Percentiles rank a stretch among this genome's conserved stretches.
Evolutionary conservation across 1,140 invertebrate genomes (phyloP).

Genomic region (Mycetomoellerius zeteki): DNA sequence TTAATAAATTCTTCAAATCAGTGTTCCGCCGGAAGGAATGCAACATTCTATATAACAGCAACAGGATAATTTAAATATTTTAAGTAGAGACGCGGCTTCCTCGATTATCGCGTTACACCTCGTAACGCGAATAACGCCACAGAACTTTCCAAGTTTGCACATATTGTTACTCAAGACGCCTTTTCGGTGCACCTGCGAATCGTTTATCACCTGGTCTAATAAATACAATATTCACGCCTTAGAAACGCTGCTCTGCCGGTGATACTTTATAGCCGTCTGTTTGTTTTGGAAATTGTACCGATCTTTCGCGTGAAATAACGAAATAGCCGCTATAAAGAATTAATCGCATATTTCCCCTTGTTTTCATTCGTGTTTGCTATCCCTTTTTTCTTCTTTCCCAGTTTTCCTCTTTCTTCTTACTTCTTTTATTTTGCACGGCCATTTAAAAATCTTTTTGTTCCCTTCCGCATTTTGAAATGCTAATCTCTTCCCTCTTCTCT

Average conservation of each 20-base stretch:
- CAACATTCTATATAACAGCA: neutral
- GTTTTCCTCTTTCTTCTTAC: neutral
- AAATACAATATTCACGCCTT: constrained; percentile 57
- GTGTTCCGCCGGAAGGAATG: neutral
- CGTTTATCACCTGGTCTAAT: constrained; percentile 61
- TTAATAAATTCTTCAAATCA: neutral
- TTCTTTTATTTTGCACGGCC: constrained; percentile 11
- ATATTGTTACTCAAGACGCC: constrained; percentile 34
- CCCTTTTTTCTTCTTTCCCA: neutral
- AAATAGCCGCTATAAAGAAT: constrained; percentile 28
- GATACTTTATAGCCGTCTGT: constrained; percentile 42
- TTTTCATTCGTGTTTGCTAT: neutral
- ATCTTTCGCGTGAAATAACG: constrained; percentile 28
- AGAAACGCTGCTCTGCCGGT: constrained; percentile 22
- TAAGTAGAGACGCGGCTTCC: neutral
- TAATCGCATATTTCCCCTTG: constrained; percentile 44
- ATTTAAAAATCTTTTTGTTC: constrained; percentile 50
- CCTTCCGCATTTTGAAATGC: neutral
- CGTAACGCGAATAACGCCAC: constrained; percentile 3
- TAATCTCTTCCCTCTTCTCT: neutral
- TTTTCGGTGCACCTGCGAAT: constrained; percentile 50
- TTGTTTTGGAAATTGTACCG: constrained; percentile 55
- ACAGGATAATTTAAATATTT: constrained; percentile 16
- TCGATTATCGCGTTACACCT: constrained; percentile 19
- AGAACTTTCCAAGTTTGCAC: constrained; percentile 52